Conservation (phyloP, 64 coral and sea anemone genomes). For the Stichodactyla helianthus region DNA sequence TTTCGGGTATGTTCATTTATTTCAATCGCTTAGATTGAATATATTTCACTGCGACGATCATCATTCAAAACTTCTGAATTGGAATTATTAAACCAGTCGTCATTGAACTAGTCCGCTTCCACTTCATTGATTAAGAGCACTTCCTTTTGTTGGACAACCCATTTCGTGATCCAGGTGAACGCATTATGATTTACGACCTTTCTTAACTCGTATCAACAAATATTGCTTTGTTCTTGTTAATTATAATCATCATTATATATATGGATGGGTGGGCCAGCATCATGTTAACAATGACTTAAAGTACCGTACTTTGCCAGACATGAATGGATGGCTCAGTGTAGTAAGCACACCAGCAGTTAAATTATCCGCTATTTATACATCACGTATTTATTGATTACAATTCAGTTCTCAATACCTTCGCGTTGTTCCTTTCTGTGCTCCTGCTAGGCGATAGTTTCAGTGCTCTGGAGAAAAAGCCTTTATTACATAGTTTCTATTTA, state of each 20-base stretch:
- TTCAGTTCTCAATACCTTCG: not conserved
- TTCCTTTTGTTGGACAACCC: too few relatives aligned
- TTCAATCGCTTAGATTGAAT: too few relatives aligned
- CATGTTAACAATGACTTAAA: not conserved
- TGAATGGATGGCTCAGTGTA: not conserved
- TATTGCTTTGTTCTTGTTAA: not conserved
- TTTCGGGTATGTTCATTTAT: too few relatives aligned
- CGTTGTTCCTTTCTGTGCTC: not conserved
- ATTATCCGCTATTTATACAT: not conserved
- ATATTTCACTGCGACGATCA: too few relatives aligned
- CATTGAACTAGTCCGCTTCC: too few relatives aligned
- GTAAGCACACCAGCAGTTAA: not conserved
- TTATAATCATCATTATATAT: not conserved
- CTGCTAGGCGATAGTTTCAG: not conserved
- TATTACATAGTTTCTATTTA: too few relatives aligned
- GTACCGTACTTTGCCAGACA: not conserved
- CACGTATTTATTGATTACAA: too few relatives aligned
- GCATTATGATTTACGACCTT: too few relatives aligned
- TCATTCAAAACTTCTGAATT: too few relatives aligned
- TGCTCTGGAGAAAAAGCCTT: not conserved
- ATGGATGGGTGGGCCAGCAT: not conserved
- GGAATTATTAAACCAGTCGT: too few relatives aligned
- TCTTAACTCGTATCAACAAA: not conserved
- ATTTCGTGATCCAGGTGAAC: too few relatives aligned
- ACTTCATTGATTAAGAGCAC: too few relatives aligned